Base-by-base conservation (phyloP, 2,797 vertebrate genomes). In the Manis crassicaudata region DNA sequence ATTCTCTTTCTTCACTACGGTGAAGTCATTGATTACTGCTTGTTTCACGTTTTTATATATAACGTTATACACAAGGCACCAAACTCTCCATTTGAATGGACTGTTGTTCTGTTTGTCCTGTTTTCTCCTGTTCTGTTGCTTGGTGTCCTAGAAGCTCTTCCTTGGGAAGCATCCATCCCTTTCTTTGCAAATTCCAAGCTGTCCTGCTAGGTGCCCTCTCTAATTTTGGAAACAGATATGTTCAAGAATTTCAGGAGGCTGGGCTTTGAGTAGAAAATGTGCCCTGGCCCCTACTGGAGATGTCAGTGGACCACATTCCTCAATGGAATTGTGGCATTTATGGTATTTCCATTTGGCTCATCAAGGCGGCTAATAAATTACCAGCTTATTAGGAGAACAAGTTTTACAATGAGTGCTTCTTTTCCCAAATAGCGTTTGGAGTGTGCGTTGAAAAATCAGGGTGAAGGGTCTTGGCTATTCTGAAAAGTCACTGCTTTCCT, bases 121-220 rank as follows among this genome's bases (percentile, higher is more conserved):
- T 77, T 95, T 88, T 92, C 40, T 95, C 56, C 52, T 77, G 68
- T 56, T 89, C 86, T 72, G 17, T 60, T 86, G 18, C 80, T 91
- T 72, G 23, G 29, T 90, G 89, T 87, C 52, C 93, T 84, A 81
- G 90, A 97, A 95, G 92, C 70, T 86, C 67, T 68, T 86, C 70
- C 63, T 91, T 79, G 63, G 63, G 43, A 96, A 92, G 54, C 68
- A 94, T 88, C 35, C 21, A 60, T 70, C 40, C 50, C 54, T 54
- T 89, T 81, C 84, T 84, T 95, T 94, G 56, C 62, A 88, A 65
- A 73, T 63, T 54, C 60, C 88, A 56, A 52, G 32, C 81, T 88
- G 56, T 54, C 63, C 90, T 89, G 40, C 75, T 68, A 77, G 70
- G 20, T 73, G 73, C 43, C 62, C 23, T 79, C 58, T 91, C 91